Evolutionary conservation across 1,140 invertebrate species (phyloP).

Genomic region (Thalassaphorura encarpata): DNA sequence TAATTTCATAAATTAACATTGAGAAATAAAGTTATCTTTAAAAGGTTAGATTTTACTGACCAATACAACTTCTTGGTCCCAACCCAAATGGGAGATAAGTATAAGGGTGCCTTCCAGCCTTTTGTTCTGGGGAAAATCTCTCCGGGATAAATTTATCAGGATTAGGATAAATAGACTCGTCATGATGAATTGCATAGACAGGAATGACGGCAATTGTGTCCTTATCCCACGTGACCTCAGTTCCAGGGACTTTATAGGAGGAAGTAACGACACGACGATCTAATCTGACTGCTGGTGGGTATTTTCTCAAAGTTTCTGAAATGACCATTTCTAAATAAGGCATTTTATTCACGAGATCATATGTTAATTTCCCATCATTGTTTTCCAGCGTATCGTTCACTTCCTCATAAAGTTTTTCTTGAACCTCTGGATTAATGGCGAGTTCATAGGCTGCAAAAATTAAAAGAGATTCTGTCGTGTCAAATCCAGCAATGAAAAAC

Average conservation of each 20-base stretch:
- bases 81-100: conserved; percentile 59
- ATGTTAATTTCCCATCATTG: conserved; percentile 35
- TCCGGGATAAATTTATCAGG: conserved; percentile 51
- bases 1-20: background rate
- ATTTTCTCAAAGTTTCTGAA: conserved; percentile 16
- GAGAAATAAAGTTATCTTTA: background rate
- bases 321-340: conserved; percentile 38
- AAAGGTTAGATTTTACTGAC: background rate
- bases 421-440: conserved; percentile 42
- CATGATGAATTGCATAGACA: conserved; percentile 45
- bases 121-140: conserved; percentile 45
- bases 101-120: conserved; percentile 42
- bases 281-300: background rate
- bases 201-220: conserved; percentile 38
- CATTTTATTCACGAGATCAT: conserved; percentile 37
- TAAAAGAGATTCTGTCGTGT: conserved; percentile 48
- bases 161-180: conserved; percentile 41
- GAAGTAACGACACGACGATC: background rate
- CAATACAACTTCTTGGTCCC: conserved; percentile 44
- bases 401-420: conserved; percentile 42
- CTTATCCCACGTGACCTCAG: background rate
- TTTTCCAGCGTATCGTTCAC: conserved; percentile 35
- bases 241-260: conserved; percentile 8
- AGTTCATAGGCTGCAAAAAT: conserved; percentile 43
- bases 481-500: conserved; percentile 61